phyloP scores from a whole-genome alignment of 1,140 invertebrate genomes.

The Lithobius niger region DNA sequence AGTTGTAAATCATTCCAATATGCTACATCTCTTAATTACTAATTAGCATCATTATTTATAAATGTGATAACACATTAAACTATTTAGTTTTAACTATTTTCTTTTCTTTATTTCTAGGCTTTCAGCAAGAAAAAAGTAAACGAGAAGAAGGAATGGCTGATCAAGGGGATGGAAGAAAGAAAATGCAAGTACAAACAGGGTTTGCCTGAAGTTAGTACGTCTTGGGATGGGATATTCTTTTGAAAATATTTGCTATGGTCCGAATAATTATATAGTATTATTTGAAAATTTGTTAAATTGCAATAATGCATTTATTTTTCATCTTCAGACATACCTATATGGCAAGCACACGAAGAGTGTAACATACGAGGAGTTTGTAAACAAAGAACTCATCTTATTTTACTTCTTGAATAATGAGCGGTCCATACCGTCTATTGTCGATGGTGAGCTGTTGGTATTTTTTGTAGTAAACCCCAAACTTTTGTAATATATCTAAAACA shows the following conservation, averaged over 20 bases:
- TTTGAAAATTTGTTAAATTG: too few relatives aligned
- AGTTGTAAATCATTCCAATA: too few relatives aligned
- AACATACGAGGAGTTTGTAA: conserved; percentile 87
- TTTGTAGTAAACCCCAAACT: too few relatives aligned
- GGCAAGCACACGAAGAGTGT: conserved; percentile 76
- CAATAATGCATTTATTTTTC: conserved; percentile 5
- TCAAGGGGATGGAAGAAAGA: conserved; percentile 89
- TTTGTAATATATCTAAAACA: too few relatives aligned
- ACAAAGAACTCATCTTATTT: conserved; percentile 93
- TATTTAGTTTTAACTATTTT: too few relatives aligned
- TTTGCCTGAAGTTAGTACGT: conserved; percentile 57
- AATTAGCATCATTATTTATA: too few relatives aligned
- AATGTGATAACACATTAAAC: too few relatives aligned
- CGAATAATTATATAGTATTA: too few relatives aligned
- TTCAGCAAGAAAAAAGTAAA: conserved; percentile 95
- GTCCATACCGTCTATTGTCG: conserved; percentile 87
- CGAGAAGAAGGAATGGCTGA: conserved; percentile 93
- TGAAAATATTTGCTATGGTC: too few relatives aligned
- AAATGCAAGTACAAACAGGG: conserved; percentile 81
- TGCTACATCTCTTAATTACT: too few relatives aligned
- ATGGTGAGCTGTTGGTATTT: conserved; percentile 43
- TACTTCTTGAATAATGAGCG: conserved; percentile 94
- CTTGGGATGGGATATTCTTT: too few relatives aligned
- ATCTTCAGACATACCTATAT: conserved; percentile 59
- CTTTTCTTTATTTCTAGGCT: conserved; percentile 40